Percentiles rank a stretch among this genome's conserved stretches.
Evolutionary conservation across 2,113 vertebrate species (phyloP).

Genomic region (Leptocoma aspasia): DNA sequence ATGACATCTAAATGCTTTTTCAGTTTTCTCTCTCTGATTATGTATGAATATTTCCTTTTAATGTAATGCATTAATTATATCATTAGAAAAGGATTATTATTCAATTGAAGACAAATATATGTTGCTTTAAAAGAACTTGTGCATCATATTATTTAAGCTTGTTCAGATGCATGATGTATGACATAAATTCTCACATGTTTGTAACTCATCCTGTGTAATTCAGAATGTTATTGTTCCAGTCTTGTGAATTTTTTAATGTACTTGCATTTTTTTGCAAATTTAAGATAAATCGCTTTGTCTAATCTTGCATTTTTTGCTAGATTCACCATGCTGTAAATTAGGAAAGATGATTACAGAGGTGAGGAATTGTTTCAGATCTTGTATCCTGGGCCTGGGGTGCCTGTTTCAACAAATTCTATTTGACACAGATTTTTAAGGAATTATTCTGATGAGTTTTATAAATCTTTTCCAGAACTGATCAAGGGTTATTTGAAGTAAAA

Average conservation of each 20-base stretch:
- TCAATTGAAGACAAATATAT: neutral
- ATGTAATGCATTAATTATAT: neutral
- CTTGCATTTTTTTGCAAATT: neutral
- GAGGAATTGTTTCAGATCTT: neutral
- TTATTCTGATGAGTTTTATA: neutral
- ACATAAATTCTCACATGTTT: neutral
- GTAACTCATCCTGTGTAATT: neutral
- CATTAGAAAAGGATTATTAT: neutral
- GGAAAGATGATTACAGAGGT: neutral
- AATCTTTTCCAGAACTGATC: neutral
- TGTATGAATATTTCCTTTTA: neutral
- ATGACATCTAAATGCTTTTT: neutral
- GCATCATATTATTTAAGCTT: neutral
- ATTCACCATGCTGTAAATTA: neutral
- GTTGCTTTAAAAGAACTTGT: neutral
- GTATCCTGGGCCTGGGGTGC: neutral
- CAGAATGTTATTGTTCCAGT: neutral
- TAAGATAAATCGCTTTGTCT: neutral
- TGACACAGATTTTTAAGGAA: neutral
- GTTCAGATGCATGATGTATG: neutral
- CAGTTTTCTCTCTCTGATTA: neutral
- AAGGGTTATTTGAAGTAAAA: neutral
- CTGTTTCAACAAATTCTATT: neutral
- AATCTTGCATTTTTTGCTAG: neutral
- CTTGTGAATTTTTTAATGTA: neutral